Conservation (phyloP, 1,140 invertebrate genomes). For the Lepidurus apus region DNA sequence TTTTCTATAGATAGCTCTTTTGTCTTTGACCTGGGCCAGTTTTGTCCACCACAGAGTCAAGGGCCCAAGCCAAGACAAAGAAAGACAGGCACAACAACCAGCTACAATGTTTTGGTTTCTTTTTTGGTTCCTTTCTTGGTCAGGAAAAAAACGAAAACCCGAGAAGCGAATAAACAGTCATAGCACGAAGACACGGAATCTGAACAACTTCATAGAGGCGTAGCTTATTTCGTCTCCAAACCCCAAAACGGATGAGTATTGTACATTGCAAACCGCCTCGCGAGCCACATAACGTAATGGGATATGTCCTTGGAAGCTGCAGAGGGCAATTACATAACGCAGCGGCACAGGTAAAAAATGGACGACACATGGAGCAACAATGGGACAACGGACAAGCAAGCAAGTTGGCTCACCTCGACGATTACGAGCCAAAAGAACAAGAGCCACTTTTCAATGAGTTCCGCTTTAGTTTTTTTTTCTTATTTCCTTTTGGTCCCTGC, state of each 20-base stretch:
- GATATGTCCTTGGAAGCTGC: slow-evolving; percentile 14
- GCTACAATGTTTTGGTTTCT: background rate
- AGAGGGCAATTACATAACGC: background rate
- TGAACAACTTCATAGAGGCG: background rate
- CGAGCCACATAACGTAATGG: background rate
- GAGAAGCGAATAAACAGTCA: background rate
- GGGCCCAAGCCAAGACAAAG: background rate
- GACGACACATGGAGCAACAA: background rate
- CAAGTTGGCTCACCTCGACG: background rate
- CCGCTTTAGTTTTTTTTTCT: background rate
- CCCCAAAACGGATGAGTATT: background rate
- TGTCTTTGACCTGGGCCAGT: too few species aligned
- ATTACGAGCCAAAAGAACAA: background rate
- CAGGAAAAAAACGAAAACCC: background rate
- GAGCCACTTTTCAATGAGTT: slow-evolving; percentile 15
- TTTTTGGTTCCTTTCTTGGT: background rate
- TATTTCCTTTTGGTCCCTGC: background rate
- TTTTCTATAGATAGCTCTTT: too few species aligned
- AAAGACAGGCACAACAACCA: slow-evolving; percentile 18
- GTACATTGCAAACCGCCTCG: background rate
- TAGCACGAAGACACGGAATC: background rate
- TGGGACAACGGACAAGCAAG: background rate
- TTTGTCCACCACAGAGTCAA: too few species aligned
- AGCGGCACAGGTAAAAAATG: slow-evolving; percentile 1
- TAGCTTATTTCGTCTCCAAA: background rate